A percentile compares a stretch with the other conserved stretches of the same genome.
These are phyloP conservation scores for Disparrhopalites patrizii DNA, from an alignment of 2,888 invertebrate species.

Conservation along the genomic window DNA sequence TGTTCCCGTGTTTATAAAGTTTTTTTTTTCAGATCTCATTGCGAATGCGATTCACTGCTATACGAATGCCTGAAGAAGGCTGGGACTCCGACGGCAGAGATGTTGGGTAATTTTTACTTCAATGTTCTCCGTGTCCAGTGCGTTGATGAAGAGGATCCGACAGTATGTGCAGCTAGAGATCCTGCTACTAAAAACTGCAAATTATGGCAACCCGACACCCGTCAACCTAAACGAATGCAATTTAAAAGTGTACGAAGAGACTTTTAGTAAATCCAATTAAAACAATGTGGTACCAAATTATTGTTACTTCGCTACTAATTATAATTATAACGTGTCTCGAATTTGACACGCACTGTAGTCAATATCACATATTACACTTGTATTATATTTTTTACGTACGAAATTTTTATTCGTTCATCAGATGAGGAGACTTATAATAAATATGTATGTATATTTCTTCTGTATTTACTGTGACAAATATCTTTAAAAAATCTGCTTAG, in stretches of 20 bases:
- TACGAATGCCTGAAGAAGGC: conserved; percentile 74
- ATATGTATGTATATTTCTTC: too few relatives aligned
- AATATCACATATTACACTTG: too few relatives aligned
- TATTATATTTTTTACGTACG: too few relatives aligned
- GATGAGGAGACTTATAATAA: too few relatives aligned
- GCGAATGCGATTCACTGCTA: conserved; percentile 78
- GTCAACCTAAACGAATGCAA: conserved; percentile 30
- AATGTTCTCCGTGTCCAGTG: conserved; percentile 74
- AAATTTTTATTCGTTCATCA: too few relatives aligned
- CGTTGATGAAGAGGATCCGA: conserved; percentile 57
- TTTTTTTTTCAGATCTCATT: conserved; percentile 65
- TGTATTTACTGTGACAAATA: too few relatives aligned
- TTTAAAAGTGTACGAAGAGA: conserved; percentile 36
- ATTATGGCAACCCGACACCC: conserved; percentile 37
- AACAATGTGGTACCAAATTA: too few relatives aligned
- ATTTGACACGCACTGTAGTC: too few relatives aligned
- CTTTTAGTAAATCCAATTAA: conserved; percentile 24
- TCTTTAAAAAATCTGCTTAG: too few relatives aligned
- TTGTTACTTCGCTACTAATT: too few relatives aligned
- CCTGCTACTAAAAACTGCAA: conserved; percentile 31
- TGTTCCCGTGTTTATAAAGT: neutral
- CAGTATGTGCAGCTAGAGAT: conserved; percentile 35
- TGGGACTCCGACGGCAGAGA: conserved; percentile 65
- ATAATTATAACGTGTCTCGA: too few relatives aligned
- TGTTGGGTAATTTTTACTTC: conserved; percentile 82